Percentiles rank a stretch among this genome's conserved stretches.
Evolutionary conservation across 2,888 invertebrate genomes (phyloP).

Genomic region (Meiosimyza platycephala): DNA sequence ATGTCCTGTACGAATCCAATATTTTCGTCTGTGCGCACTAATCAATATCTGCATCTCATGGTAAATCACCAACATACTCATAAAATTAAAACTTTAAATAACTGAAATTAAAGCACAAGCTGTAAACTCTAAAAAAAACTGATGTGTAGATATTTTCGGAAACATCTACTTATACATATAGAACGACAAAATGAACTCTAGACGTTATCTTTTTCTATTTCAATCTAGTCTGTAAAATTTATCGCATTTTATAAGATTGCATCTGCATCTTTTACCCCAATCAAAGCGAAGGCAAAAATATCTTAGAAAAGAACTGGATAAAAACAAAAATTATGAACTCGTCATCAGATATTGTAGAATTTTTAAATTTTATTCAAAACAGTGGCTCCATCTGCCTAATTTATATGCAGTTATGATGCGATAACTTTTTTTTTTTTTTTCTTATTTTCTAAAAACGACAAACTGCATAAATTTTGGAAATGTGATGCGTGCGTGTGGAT

Average conservation of each 20-base stretch:
- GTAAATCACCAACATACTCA: too few relatives aligned
- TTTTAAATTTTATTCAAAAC: slow-evolving; percentile 23
- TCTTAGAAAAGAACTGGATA: background rate
- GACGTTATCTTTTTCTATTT: slow-evolving; percentile 2
- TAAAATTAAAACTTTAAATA: too few relatives aligned
- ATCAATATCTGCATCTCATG: too few relatives aligned
- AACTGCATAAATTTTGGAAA: background rate
- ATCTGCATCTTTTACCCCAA: slow-evolving; percentile 28
- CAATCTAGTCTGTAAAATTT: slow-evolving; percentile 13
- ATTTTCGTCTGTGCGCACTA: too few relatives aligned
- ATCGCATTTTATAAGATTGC: slow-evolving; percentile 36
- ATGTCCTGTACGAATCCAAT: too few relatives aligned
- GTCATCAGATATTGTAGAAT: background rate
- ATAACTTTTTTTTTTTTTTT: slow-evolving; percentile 41
- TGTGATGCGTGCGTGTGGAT: slow-evolving; percentile 1
- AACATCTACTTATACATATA: too few relatives aligned
- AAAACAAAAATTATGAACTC: background rate
- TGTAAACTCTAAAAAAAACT: too few relatives aligned
- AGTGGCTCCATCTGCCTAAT: slow-evolving; percentile 47
- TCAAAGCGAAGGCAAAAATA: background rate
- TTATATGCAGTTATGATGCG: slow-evolving; percentile 54
- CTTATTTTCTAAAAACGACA: slow-evolving; percentile 3
- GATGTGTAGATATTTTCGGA: too few relatives aligned
- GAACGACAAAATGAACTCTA: too few relatives aligned
- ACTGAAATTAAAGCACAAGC: too few relatives aligned